Evolutionary conservation across 2,888 invertebrate species (phyloP), one percentile per base, ranked within the genome.

Genomic region (Euphydryas editha): DNA sequence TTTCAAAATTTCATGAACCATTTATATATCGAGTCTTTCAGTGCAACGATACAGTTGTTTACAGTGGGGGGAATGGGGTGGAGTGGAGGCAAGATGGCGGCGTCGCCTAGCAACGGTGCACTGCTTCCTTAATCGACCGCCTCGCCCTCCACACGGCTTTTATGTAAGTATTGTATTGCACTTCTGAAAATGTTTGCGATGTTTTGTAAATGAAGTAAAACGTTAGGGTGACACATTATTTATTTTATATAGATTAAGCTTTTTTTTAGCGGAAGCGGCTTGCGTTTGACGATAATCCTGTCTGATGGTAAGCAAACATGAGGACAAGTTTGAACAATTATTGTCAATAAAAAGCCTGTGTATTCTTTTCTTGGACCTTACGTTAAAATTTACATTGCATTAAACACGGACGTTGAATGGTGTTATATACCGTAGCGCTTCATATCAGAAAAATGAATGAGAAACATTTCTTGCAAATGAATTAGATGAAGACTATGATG

Each of bases 101-200:
- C 90, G 92, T 92, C 82, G 83, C 81, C 88, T 86, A 90, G 90
- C 88, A 91, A 92, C 92, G 88, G 79, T 92, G 92, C 92, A 92
- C 85, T 91, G 85, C 91, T 92, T 92, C 92, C 91, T 92, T 92
- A 90, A 92, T 92, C 92, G 92, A 92, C 92, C 92, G 91, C 85
- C 86, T 66, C 78, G 78, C 81, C 79, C 81, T 81, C 79, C 80
- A 80, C 78, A 79, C 77, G 82, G 85, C 89, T 85, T 87, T 88
- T 90, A 90, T 90, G 81, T 91, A 91, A 90, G 81, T 90, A 88
- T 89, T 86, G 87, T 90, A 89, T 85, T 92, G 90, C 90, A 91
- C 86, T 87, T 84, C 76, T 78, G 81, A 79, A 73, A 73, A 71
- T 72, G 71, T 67, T 69, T 65, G 69, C 66, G 67, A 75, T 77